phyloP scores from a whole-genome alignment of 2,113 vertebrate species.

The Serilophus lunatus region DNA sequence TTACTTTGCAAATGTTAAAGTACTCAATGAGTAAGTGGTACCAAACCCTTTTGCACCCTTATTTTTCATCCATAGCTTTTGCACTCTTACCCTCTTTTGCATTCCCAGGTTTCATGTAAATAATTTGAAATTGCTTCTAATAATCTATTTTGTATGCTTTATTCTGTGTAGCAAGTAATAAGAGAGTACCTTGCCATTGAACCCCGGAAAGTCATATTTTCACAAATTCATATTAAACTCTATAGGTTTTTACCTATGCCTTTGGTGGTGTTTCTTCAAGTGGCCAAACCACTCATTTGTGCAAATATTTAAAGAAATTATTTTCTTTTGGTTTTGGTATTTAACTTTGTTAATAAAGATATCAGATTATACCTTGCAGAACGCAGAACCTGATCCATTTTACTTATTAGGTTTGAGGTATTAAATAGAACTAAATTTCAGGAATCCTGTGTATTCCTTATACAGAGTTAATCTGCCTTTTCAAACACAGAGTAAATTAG shows the following conservation, averaged over 20 bases:
- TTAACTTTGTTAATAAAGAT: not conserved
- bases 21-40: not conserved
- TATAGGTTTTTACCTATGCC: not conserved
- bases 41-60: not conserved
- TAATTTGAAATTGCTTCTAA: not conserved
- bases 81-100: rapidly evolving
- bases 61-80: not conserved
- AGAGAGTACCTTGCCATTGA: not conserved
- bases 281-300: not conserved
- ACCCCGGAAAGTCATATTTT: not conserved
- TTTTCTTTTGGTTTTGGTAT: not conserved
- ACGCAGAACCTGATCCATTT: not conserved
- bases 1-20: not conserved
- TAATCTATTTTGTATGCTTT: not conserved
- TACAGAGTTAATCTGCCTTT: not conserved
- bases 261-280: not conserved
- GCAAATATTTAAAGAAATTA: not conserved
- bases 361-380: not conserved
- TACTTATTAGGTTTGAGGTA: not conserved
- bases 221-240: not conserved
- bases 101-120: not conserved
- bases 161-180: not conserved
- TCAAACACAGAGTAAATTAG: not conserved
- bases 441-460: not conserved
- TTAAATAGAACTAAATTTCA: not conserved